Evolutionary conservation across 2,113 vertebrate genomes (phyloP).

Genomic region (Tachycineta bicolor): DNA sequence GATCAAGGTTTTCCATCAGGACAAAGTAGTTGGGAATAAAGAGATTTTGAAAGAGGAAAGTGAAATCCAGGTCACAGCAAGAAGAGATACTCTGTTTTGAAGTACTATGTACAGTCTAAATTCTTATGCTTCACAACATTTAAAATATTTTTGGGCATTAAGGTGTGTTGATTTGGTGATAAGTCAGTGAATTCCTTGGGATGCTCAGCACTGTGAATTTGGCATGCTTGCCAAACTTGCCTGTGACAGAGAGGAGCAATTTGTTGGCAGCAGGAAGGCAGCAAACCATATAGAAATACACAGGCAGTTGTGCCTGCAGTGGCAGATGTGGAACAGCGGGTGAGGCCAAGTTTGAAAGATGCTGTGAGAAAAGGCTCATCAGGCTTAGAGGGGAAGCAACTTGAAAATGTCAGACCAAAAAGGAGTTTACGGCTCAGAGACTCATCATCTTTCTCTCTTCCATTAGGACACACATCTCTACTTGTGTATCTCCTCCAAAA

Average conservation of each 20-base stretch:
- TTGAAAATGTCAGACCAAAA: not conserved
- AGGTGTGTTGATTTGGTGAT: not conserved
- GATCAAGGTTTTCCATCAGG: not conserved
- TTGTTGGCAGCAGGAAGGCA: not conserved
- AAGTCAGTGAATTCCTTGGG: not conserved
- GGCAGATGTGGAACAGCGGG: not conserved
- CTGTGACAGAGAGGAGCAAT: not conserved
- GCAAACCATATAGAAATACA: not conserved
- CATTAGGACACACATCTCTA: not conserved
- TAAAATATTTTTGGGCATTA: not conserved
- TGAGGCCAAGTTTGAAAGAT: not conserved
- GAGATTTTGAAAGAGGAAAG: conserved; percentile 5
- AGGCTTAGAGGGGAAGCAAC: not conserved
- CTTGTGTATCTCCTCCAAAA: not conserved
- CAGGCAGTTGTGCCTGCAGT: fast-evolving
- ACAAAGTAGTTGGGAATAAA: conserved; percentile 8
- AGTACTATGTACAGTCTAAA: not conserved
- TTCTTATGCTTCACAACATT: not conserved
- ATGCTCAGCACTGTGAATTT: not conserved
- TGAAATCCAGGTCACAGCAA: not conserved
- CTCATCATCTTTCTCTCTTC: not conserved
- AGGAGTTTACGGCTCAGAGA: not conserved
- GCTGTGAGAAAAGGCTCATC: not conserved
- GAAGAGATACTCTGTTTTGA: not conserved
- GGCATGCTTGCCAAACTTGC: not conserved